Conservation (phyloP, 2,888 invertebrate species). For the Mimachlamys varia region DNA sequence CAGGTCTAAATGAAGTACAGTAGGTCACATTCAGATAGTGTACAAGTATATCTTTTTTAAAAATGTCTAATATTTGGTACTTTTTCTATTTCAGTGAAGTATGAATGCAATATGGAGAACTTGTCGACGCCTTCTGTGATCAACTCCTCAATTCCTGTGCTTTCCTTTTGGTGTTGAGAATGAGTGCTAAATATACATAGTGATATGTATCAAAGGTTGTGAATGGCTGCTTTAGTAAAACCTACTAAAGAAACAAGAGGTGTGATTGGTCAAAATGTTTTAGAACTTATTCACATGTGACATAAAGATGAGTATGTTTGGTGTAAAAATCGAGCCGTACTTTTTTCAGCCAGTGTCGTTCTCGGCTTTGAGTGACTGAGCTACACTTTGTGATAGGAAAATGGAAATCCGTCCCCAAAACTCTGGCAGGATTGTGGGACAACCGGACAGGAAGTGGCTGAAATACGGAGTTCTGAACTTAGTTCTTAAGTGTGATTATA, state of each 20-base stretch:
- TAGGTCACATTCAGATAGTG: no score
- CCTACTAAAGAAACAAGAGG: not conserved
- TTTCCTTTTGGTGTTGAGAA: not conserved
- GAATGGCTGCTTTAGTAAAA: not conserved
- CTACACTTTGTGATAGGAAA: no score
- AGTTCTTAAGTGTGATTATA: not conserved
- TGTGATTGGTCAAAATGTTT: constrained; percentile 4
- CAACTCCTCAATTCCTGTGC: not conserved
- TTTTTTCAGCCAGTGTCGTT: not conserved
- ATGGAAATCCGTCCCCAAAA: not conserved
- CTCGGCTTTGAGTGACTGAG: not conserved
- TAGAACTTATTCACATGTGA: not conserved
- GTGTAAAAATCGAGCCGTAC: not conserved
- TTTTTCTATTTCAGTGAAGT: constrained; percentile 15
- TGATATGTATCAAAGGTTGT: constrained; percentile 33
- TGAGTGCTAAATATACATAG: not conserved
- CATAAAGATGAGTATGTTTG: not conserved
- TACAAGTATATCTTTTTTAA: not conserved
- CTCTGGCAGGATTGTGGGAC: not conserved
- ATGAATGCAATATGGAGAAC: not conserved
- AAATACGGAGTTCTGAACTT: not conserved
- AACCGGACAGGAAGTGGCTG: not conserved
- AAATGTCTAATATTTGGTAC: not conserved
- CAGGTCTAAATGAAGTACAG: no score
- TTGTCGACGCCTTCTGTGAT: not conserved